Conservation (phyloP, 1,140 invertebrate species). For the Drosophila jambulina region DNA sequence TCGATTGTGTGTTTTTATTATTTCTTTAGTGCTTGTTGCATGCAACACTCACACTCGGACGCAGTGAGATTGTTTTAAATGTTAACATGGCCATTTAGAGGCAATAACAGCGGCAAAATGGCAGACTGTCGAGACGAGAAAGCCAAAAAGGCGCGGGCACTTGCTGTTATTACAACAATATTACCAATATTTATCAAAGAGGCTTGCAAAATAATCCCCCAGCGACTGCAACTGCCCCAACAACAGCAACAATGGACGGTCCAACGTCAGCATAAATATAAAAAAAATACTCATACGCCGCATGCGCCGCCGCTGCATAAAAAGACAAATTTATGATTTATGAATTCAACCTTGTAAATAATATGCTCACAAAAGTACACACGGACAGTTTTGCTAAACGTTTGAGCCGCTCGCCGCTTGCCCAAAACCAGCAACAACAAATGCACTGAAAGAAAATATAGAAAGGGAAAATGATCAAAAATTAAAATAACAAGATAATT, state of each 20-base stretch:
- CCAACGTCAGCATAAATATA: slow-evolving; percentile 74
- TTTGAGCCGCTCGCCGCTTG: slow-evolving; percentile 43
- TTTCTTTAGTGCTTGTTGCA: slow-evolving; percentile 60
- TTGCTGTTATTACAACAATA: slow-evolving; percentile 83
- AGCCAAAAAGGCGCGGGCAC: slow-evolving; percentile 78
- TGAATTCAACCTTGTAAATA: slow-evolving; percentile 84
- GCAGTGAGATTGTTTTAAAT: slow-evolving; percentile 82
- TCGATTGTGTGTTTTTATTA: slow-evolving; percentile 29
- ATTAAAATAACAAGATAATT: background rate
- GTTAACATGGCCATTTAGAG: slow-evolving; percentile 84
- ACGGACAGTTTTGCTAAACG: slow-evolving; percentile 59
- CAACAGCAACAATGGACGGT: slow-evolving; percentile 57
- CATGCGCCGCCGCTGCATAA: slow-evolving; percentile 71
- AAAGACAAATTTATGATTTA: slow-evolving; percentile 84
- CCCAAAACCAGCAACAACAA: slow-evolving; percentile 41
- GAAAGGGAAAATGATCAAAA: background rate
- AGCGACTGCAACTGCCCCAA: background rate
- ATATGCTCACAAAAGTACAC: slow-evolving; percentile 78
- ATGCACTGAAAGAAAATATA: background rate
- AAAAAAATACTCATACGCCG: slow-evolving; percentile 66
- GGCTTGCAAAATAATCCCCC: slow-evolving; percentile 59
- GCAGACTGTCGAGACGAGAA: slow-evolving; percentile 67
- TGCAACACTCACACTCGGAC: slow-evolving; percentile 55
- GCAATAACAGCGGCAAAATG: slow-evolving; percentile 84
- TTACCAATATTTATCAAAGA: slow-evolving; percentile 81